Evolutionary conservation across 2,888 invertebrate genomes (phyloP).

Genomic region (Slavum lentiscoides): DNA sequence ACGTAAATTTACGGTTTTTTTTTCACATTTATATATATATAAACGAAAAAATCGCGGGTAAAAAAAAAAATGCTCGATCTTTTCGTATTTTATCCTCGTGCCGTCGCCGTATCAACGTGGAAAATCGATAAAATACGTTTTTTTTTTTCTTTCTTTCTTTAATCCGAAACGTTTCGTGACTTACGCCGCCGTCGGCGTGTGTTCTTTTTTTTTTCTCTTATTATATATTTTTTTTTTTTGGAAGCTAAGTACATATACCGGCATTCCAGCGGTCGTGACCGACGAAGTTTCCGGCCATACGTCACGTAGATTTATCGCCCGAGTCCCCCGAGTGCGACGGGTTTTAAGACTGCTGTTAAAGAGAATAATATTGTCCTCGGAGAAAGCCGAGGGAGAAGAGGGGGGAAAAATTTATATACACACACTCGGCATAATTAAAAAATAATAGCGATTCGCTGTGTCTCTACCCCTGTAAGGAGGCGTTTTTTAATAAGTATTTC

Average conservation of each 20-base stretch:
- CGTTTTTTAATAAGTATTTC: too few species aligned
- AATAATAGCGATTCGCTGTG: conserved; percentile 32
- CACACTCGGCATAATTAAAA: conserved; percentile 36
- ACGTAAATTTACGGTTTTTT: too few species aligned
- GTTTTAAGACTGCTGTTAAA: conserved; percentile 15
- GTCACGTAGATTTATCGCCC: conserved; percentile 46
- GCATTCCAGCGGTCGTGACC: conserved; percentile 12
- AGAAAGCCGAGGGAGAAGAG: not conserved
- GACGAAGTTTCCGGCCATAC: conserved; percentile 50
- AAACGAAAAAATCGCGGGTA: too few species aligned
- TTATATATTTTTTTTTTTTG: conserved; percentile 9
- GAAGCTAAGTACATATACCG: conserved; percentile 5
- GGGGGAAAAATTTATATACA: not conserved
- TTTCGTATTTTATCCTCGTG: not conserved
- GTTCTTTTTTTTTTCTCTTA: conserved; percentile 7
- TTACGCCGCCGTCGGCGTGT: not conserved
- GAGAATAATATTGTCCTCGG: conserved; percentile 42
- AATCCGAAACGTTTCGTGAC: conserved; percentile 40
- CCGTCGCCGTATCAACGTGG: too few species aligned
- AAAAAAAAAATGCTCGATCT: not conserved
- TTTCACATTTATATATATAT: too few species aligned
- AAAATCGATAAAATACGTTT: not conserved
- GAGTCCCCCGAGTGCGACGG: conserved; percentile 33
- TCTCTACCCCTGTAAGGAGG: too few species aligned
- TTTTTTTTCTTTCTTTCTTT: conserved; percentile 12